Conservation (phyloP, 2,888 invertebrate genomes). For the Syrista parreyssii region DNA sequence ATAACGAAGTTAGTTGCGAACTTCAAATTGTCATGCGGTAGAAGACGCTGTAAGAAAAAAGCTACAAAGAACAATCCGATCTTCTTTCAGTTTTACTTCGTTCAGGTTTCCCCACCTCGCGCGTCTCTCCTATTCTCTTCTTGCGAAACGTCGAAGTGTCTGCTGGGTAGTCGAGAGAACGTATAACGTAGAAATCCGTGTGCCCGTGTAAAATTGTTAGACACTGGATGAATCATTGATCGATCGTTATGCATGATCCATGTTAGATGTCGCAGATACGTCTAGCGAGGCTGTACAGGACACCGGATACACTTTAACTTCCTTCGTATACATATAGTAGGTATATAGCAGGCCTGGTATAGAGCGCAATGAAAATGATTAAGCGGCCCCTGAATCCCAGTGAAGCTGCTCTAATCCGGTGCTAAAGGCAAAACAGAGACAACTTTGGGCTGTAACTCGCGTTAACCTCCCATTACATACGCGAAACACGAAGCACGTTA, state of each 20-base stretch:
- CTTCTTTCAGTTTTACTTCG: neutral
- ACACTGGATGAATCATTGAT: no score
- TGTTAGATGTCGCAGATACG: no score
- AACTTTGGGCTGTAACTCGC: conserved; percentile 43
- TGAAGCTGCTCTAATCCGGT: conserved; percentile 60
- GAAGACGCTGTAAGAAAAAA: neutral
- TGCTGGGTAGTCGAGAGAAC: neutral
- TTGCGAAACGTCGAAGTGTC: neutral
- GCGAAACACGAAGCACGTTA: conserved; percentile 31
- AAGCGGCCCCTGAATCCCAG: conserved; percentile 55
- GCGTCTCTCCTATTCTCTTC: neutral
- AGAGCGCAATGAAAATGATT: conserved; percentile 58
- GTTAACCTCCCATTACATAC: conserved; percentile 46
- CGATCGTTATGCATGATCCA: no score
- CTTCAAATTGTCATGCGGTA: neutral
- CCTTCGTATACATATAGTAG: neutral
- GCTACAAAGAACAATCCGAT: neutral
- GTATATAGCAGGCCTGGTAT: neutral
- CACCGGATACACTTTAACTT: conserved; percentile 22
- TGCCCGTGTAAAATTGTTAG: conserved; percentile 1
- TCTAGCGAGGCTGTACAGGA: conserved; percentile 25
- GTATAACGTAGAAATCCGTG: neutral
- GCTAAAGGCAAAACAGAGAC: conserved; percentile 60
- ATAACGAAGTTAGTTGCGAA: neutral
- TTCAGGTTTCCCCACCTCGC: neutral